Evolutionary conservation across 2,888 invertebrate species (phyloP), one percentile per base, ranked within the genome.

Genomic region (Callosobruchus maculatus): DNA sequence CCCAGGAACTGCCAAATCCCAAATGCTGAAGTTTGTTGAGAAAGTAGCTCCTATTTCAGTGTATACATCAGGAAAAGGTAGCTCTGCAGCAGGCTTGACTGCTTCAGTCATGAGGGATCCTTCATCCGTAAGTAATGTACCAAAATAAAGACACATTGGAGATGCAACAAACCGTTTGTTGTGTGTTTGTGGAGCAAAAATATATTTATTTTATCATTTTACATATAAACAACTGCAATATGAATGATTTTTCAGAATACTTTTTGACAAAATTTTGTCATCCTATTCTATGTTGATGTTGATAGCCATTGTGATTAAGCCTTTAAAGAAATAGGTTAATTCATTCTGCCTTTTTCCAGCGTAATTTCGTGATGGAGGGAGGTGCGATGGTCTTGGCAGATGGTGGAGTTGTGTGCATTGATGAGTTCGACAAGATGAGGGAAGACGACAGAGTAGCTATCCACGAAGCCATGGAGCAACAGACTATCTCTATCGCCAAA

Each of bases 381-480:
- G 99, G 99, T 13, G 99, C 99, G 0, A 99, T 99, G 99, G 99
- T 99, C 22, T 88, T 99, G 67, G 99, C 99, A 0, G 99, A 99
- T 88, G 99, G 99, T 2, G 99, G 99, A 30, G 98, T 99, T 0
- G 99, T 99, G 0, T 99, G 99, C 86, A 99, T 99, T 85, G 99
- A 99, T 87, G 99, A 99, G 88, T 99, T 99, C 87, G 99, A 99
- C 88, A 99, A 99, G 89, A 99, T 99, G 99, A 91, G 97, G 73
- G 99, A 99, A 87, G 99, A 99, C 85, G 99, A 99, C 87, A 90
- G 99, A 79, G 99, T 99, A 9, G 99, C 99, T 68, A 99, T 99
- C 84, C 99, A 99, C 87, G 99, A 99, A 88, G 99, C 99, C 22
- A 99, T 99, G 99, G 99, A 99, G 86, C 99, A 99, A 84, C 99